phyloP scores from a whole-genome alignment of 2,797 vertebrate genomes.

The Neoniphon sammara region DNA sequence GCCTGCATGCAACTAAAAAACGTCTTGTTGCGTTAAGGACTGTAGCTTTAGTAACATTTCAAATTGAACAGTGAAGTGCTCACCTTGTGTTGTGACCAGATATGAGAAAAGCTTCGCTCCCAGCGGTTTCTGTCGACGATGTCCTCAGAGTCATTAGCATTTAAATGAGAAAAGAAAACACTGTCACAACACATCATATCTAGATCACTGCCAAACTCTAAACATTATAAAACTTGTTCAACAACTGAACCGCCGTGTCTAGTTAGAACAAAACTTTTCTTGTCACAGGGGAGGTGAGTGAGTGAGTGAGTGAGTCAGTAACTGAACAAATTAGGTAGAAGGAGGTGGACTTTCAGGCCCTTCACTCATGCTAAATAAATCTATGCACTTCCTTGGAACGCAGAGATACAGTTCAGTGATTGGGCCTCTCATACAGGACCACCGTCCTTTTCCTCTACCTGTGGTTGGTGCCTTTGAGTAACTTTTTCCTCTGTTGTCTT shows the following conservation, averaged over 20 bases:
- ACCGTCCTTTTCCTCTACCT: slow-evolving; percentile 61
- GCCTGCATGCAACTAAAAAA: slow-evolving; percentile 34
- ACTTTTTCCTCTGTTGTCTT: slow-evolving; percentile 76
- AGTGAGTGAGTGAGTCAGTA: slow-evolving; percentile 36
- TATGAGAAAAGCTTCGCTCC: slow-evolving; percentile 75
- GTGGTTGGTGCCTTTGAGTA: slow-evolving; percentile 65
- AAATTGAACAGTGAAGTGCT: slow-evolving; percentile 71
- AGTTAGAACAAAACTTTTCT: slow-evolving; percentile 63
- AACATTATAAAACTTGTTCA: slow-evolving; percentile 52
- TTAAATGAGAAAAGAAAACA: slow-evolving; percentile 84
- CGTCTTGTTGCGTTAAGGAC: slow-evolving; percentile 55
- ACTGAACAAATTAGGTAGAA: slow-evolving; percentile 33
- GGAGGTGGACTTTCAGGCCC: slow-evolving; percentile 38
- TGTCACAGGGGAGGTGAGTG: slow-evolving; percentile 43
- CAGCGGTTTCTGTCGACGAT: slow-evolving; percentile 62
- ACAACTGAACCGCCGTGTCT: slow-evolving; percentile 40
- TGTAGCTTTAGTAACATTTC: slow-evolving; percentile 65
- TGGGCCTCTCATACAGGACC: slow-evolving; percentile 23
- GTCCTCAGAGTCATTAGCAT: slow-evolving; percentile 83
- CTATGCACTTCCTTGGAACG: slow-evolving; percentile 20
- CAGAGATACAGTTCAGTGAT: slow-evolving; percentile 32
- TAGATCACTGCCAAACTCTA: slow-evolving; percentile 67
- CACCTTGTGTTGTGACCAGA: slow-evolving; percentile 76
- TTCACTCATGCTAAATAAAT: slow-evolving; percentile 53
- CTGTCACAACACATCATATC: slow-evolving; percentile 63